A percentile compares a stretch with the other conserved stretches of the same genome.
Conservation (phyloP, 2,888 invertebrate genomes). For the Mythimna ferrago region DNA sequence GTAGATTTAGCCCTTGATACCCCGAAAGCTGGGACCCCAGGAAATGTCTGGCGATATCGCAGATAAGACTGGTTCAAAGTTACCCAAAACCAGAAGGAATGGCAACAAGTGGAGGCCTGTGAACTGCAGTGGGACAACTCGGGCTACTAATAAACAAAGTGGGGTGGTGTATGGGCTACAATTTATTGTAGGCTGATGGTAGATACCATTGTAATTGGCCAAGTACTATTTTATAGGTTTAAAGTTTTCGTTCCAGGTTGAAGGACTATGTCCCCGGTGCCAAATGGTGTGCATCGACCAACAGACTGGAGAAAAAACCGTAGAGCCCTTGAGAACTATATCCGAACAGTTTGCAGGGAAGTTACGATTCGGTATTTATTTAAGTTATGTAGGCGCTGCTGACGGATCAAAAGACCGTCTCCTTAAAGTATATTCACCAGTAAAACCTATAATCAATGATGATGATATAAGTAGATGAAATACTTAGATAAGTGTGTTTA, state of each 20-base stretch:
- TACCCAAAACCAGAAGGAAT: too few species aligned
- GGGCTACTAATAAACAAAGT: too few species aligned
- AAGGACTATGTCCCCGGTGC: slow-evolving; percentile 96
- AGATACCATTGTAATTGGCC: not conserved
- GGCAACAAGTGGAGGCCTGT: too few species aligned
- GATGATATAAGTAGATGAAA: slow-evolving; percentile 81
- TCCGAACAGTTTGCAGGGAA: slow-evolving; percentile 94
- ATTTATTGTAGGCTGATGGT: not conserved
- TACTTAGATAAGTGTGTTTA: slow-evolving; percentile 10
- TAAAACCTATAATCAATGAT: slow-evolving; percentile 75
- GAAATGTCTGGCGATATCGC: too few species aligned
- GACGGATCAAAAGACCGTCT: slow-evolving; percentile 74
- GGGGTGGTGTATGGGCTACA: too few species aligned
- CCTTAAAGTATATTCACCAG: slow-evolving; percentile 71
- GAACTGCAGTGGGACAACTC: too few species aligned
- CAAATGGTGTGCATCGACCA: slow-evolving; percentile 99
- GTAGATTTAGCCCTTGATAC: too few species aligned
- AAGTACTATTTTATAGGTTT: not conserved
- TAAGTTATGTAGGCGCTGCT: slow-evolving; percentile 86
- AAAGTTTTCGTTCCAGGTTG: slow-evolving; percentile 88
- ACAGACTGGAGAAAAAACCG: slow-evolving; percentile 94
- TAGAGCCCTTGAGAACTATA: slow-evolving; percentile 94
- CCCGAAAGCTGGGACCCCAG: too few species aligned
- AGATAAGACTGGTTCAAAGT: too few species aligned
- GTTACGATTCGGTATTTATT: slow-evolving; percentile 95